Evolutionary conservation across 2,797 vertebrate genomes (phyloP).

Genomic region (Hozukius guyotensis): DNA sequence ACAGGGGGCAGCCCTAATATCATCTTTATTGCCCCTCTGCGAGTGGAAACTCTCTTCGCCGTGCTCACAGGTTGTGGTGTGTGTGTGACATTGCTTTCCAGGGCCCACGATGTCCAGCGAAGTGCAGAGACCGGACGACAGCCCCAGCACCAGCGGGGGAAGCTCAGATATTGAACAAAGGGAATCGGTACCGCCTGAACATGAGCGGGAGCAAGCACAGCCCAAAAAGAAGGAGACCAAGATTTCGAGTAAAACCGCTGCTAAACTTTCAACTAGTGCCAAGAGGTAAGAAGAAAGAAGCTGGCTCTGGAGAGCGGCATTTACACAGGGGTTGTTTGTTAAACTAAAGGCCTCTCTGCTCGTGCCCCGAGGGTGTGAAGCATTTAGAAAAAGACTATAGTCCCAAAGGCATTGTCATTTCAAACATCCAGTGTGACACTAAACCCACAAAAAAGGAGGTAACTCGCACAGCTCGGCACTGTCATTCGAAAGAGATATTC

Average conservation of each 20-base stretch:
- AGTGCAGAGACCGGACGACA: slow-evolving; percentile 97
- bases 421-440: slow-evolving; percentile 56
- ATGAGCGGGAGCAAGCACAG: slow-evolving; percentile 94
- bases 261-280: slow-evolving; percentile 98
- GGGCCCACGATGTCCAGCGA: slow-evolving; percentile 96
- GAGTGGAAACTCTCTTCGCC: not conserved
- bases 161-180: slow-evolving; percentile 98
- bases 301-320: slow-evolving; percentile 10
- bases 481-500: slow-evolving; percentile 37
- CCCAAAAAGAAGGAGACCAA: slow-evolving; percentile 99
- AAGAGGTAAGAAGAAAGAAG: slow-evolving; percentile 88
- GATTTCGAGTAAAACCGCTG: slow-evolving; percentile 98
- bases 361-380: slow-evolving; percentile 43
- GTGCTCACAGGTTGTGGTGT: not conserved
- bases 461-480: slow-evolving; percentile 10
- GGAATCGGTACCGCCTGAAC: slow-evolving; percentile 91
- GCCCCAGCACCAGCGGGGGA: slow-evolving; percentile 97
- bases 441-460: slow-evolving; percentile 37
- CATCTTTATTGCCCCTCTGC: not conserved
- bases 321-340: slow-evolving; percentile 60
- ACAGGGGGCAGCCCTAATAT: too few relatives aligned
- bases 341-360: slow-evolving; percentile 32
- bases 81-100: slow-evolving; percentile 10
- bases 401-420: slow-evolving; percentile 58
- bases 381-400: slow-evolving; percentile 47